Percentiles rank a stretch among this genome's conserved stretches.
Conservation (phyloP, 2,797 vertebrate genomes). For the Lutra lutra region DNA sequence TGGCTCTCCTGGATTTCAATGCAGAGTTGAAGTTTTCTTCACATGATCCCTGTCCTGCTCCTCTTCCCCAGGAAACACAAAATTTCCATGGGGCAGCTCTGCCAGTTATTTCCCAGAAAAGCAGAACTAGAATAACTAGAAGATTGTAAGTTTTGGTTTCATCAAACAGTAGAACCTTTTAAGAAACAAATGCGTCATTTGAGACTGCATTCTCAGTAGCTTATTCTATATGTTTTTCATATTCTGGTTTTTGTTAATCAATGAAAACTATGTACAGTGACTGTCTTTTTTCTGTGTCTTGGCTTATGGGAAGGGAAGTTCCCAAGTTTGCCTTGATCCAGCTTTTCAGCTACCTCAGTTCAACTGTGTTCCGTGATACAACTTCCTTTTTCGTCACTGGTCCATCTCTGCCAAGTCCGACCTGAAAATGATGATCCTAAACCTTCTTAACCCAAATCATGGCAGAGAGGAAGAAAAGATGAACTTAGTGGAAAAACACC, state of each 20-base stretch:
- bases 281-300: neutral
- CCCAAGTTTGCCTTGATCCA: neutral
- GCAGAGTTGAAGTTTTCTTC: neutral
- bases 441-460: neutral
- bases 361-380: neutral
- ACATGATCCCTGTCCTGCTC: neutral
- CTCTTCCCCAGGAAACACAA: neutral
- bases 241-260: neutral
- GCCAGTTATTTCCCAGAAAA: neutral
- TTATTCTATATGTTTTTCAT: neutral
- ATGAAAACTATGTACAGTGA: neutral
- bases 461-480: neutral
- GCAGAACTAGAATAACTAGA: too few relatives aligned
- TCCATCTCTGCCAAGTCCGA: neutral
- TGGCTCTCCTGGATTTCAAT: neutral
- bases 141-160: neutral
- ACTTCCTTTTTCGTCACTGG: neutral
- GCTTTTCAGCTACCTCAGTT: neutral
- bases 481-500: neutral
- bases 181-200: neutral
- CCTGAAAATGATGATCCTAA: neutral
- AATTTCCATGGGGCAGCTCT: neutral
- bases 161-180: conserved; percentile 1
- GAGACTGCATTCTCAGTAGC: neutral
- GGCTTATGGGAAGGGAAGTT: neutral